Conservation (phyloP, 2,113 vertebrate genomes). For the Podarcis raffonei region DNA sequence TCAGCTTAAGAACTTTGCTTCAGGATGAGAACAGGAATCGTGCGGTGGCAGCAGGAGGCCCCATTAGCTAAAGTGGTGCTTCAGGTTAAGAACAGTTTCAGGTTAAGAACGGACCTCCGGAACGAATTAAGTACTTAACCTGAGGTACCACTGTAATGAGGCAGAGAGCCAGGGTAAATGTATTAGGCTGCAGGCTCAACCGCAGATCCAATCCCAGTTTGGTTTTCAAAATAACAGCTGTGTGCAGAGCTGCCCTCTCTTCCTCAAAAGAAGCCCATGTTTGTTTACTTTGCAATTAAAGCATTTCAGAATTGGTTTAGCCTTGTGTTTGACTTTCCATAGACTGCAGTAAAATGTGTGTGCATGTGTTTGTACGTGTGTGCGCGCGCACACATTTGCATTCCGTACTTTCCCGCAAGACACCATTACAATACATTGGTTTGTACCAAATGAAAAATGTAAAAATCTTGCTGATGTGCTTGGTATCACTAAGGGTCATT, state of each 20-base stretch:
- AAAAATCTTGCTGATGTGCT: neutral
- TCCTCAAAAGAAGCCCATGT: neutral
- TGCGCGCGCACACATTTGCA: too few species aligned
- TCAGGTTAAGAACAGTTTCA: too few species aligned
- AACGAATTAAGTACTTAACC: too few species aligned
- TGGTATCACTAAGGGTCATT: neutral
- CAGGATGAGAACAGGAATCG: too few species aligned
- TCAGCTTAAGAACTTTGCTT: too few species aligned
- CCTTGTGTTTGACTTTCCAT: slow-evolving; percentile 19
- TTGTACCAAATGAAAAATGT: too few species aligned
- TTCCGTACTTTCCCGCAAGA: neutral
- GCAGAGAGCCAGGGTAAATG: too few species aligned
- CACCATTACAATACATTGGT: neutral
- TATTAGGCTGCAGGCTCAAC: too few species aligned
- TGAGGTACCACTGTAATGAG: neutral
- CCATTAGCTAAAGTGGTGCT: too few species aligned
- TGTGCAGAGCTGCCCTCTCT: too few species aligned
- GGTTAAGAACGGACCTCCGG: too few species aligned
- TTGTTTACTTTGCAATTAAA: slow-evolving; percentile 24
- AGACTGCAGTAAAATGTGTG: neutral
- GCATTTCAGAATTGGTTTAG: neutral
- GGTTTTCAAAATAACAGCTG: neutral
- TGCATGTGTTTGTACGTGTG: neutral
- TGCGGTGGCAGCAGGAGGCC: too few species aligned
- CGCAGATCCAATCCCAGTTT: neutral